phyloP scores from a whole-genome alignment of 2,797 vertebrate genomes.

The Arvicola amphibius region DNA sequence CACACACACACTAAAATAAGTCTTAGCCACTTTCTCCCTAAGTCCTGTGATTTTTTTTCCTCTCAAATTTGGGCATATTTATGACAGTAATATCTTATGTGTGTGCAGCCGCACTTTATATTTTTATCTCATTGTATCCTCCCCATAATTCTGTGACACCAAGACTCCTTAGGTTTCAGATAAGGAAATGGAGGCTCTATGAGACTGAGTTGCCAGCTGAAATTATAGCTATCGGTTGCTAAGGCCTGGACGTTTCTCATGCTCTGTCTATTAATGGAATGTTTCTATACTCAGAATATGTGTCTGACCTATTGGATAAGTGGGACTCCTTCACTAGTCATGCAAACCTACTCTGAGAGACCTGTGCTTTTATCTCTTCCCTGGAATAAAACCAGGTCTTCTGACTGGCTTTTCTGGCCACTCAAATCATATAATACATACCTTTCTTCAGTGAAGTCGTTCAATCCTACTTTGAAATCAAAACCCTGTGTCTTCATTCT shows the following conservation, averaged over 20 bases:
- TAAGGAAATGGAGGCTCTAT: background rate
- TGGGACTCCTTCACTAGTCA: background rate
- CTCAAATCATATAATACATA: background rate
- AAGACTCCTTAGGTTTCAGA: background rate
- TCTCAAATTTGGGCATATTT: background rate
- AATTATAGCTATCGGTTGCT: background rate
- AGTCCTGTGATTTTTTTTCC: slow-evolving; percentile 30
- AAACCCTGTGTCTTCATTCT: background rate
- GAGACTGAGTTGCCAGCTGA: background rate
- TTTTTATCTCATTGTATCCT: background rate
- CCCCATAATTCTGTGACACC: slow-evolving; percentile 3
- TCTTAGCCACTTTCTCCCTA: background rate
- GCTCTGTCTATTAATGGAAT: background rate
- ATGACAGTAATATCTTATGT: background rate
- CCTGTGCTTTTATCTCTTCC: background rate
- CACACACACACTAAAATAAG: background rate
- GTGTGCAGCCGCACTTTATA: background rate
- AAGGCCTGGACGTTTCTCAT: background rate
- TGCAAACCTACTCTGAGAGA: background rate
- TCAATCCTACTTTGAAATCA: background rate
- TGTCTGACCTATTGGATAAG: background rate
- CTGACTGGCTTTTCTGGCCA: background rate
- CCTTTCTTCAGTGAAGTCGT: slow-evolving; percentile 17
- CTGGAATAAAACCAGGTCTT: background rate
- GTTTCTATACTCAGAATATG: background rate